phyloP scores from a whole-genome alignment of 2,797 vertebrate genomes.

The Pangasius sanitwongsei region DNA sequence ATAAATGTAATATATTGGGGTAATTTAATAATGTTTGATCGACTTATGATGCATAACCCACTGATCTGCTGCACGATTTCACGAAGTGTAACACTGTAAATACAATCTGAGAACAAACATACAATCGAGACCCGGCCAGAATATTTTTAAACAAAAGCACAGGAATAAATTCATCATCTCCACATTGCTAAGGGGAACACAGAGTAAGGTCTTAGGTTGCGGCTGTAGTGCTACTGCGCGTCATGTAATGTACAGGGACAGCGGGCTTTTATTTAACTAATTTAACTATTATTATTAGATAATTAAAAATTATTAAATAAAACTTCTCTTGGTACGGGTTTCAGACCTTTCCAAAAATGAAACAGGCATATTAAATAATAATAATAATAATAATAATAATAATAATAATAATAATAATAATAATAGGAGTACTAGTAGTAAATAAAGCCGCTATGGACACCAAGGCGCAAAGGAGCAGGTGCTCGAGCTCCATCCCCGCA shows the following conservation, averaged over 20 bases:
- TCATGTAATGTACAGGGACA: neutral
- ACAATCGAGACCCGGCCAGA: neutral
- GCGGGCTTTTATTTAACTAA: neutral
- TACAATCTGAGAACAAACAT: neutral
- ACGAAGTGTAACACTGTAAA: neutral
- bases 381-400: neutral
- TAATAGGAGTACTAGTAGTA: neutral
- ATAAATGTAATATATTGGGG: neutral
- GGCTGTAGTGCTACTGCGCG: neutral
- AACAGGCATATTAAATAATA: neutral
- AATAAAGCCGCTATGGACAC: conserved; percentile 6
- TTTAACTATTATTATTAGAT: neutral
- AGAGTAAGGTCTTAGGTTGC: neutral
- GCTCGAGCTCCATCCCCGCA: neutral
- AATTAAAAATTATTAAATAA: neutral
- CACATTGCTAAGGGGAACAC: neutral
- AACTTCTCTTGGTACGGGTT: neutral
- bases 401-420: neutral
- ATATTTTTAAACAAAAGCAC: neutral
- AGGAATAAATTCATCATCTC: neutral
- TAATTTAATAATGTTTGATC: neutral
- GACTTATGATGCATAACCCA: neutral
- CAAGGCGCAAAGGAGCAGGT: conserved; percentile 20
- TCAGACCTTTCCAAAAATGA: neutral
- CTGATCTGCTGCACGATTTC: neutral